Conservation (phyloP, 2,888 invertebrate genomes). For the Nemotelus nigrinus region DNA sequence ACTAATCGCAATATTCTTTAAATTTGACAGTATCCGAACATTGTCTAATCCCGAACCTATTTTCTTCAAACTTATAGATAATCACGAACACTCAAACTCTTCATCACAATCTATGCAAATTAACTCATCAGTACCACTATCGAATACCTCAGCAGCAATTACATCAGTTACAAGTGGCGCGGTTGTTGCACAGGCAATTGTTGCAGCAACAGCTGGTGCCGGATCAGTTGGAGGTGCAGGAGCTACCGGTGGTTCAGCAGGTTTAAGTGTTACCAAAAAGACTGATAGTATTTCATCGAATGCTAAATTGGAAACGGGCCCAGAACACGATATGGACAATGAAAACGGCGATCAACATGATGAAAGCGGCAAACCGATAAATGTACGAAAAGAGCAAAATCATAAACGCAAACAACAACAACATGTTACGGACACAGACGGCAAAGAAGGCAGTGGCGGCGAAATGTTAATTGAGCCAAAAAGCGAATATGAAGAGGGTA, state of each 20-base stretch:
- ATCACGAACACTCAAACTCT: conserved; percentile 66
- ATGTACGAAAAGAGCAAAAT: conserved; percentile 48
- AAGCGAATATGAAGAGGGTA: conserved; percentile 78
- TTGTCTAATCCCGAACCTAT: conserved; percentile 5
- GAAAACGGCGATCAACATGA: conserved; percentile 49
- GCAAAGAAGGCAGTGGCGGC: conserved; percentile 51
- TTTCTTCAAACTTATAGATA: conserved; percentile 55
- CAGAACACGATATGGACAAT: conserved; percentile 49
- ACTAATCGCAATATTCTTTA: too few relatives aligned
- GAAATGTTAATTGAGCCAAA: conserved; percentile 72
- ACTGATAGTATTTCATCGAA: conserved; percentile 65
- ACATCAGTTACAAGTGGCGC: conserved; percentile 43
- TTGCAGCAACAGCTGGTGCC: conserved; percentile 30
- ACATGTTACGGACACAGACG: conserved; percentile 55
- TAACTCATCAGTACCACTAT: conserved; percentile 56
- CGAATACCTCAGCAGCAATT: conserved; percentile 54
- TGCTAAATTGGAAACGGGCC: conserved; percentile 56
- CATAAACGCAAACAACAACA: conserved; percentile 56
- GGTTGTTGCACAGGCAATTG: conserved; percentile 42
- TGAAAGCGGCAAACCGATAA: conserved; percentile 48
- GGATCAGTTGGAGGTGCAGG: conserved; percentile 50
- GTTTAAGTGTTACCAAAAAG: conserved; percentile 64
- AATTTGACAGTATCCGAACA: not conserved
- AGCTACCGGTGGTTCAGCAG: conserved; percentile 51
- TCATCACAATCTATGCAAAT: conserved; percentile 63